Evolutionary conservation across 1,140 invertebrate genomes (phyloP), one percentile per base, ranked within the genome.

Genomic region (Palaemon carinicauda): DNA sequence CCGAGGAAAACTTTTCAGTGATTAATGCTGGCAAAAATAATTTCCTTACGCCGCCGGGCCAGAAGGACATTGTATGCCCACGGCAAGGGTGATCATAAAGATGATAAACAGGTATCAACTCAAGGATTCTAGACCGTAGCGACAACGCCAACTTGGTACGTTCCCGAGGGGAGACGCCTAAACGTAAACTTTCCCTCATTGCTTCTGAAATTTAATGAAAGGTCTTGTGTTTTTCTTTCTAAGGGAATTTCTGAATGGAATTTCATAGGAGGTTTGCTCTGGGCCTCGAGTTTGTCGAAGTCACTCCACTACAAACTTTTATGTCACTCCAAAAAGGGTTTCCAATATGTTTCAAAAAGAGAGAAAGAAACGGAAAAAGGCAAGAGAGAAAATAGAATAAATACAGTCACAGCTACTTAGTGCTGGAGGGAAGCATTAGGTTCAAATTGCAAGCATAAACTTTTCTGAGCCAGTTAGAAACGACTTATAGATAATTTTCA

Each of bases 181-280:
- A 31, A 50, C 79, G 79, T 81, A 81, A 81, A 81, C 79, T 81
- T 81, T 81, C 79, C 29, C 53, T 81, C 79, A 81, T 81, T 81
- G 79, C 79, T 81, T 65, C 79, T 81, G 60, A 81, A 81, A 81
- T 81, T 81, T 81, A 81, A 81, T 81, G 79, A 81, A 81, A 81
- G 54, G 54, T 81, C 79, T 41, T 81, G 54, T 81, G 79, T 78
- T 81, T 81, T 81, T 81, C 79, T 81, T 81, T 33, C 79, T 53
- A 81, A 65, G 65, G 79, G 79, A 81, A 81, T 81, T 81, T 81
- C 54, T 81, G 54, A 56, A 81, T 60, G 33, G 79, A 81, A 78
- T 78, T 78, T 78, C 75, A 78, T 78, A 78, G 75, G 51, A 78
- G 50, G 75, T 51, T 41, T 78, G 33, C 50, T 50, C 21, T 24